These are phyloP conservation scores for Mycalesis mineus DNA, from an alignment of 2,888 invertebrate genomes.

Conservation along the genomic window DNA sequence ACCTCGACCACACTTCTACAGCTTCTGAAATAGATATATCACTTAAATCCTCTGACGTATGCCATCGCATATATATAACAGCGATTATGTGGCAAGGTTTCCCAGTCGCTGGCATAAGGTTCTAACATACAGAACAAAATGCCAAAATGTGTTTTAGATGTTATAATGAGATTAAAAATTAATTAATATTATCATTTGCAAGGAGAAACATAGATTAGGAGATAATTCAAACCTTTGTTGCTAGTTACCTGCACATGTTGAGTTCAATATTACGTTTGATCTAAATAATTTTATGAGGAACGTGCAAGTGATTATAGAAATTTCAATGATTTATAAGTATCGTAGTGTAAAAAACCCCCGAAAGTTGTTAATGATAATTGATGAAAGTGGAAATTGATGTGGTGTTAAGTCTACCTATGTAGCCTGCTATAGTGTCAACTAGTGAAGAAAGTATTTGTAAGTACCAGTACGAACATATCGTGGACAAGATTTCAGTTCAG, in stretches of 20 bases:
- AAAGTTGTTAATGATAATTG: neutral
- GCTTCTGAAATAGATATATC: constrained; percentile 28
- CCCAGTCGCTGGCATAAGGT: constrained; percentile 22
- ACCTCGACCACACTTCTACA: constrained; percentile 25
- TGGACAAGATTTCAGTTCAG: too few species aligned
- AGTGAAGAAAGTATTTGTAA: neutral
- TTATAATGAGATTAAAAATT: neutral
- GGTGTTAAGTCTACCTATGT: neutral
- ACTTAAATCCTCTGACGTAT: constrained; percentile 28
- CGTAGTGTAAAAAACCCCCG: neutral
- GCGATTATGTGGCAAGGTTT: constrained; percentile 24
- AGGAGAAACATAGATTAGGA: neutral
- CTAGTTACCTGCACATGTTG: neutral
- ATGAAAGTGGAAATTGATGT: neutral
- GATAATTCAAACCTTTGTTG: neutral
- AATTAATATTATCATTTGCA: neutral
- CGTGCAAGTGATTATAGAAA: neutral
- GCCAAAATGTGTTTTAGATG: constrained; percentile 12
- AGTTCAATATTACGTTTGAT: neutral
- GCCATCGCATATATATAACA: constrained; percentile 27
- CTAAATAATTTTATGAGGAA: neutral
- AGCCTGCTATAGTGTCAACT: too few species aligned
- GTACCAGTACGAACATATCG: too few species aligned
- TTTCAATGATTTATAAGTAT: neutral
- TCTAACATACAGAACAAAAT: constrained; percentile 17